phyloP scores from a whole-genome alignment of 2,113 vertebrate genomes.

The Antennarius striatus region DNA sequence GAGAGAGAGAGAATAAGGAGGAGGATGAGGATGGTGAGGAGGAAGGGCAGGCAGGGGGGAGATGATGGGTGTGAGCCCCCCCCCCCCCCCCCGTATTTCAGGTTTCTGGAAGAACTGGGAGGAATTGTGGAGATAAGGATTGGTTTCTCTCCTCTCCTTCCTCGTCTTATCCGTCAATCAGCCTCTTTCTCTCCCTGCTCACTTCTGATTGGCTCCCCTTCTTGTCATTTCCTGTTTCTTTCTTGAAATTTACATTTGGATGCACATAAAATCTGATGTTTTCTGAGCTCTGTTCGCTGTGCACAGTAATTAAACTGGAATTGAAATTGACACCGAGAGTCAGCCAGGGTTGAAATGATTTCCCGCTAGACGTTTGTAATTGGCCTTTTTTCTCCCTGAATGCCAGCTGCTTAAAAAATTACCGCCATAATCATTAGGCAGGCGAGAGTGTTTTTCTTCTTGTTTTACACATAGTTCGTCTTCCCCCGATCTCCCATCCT shows the following conservation, averaged over 20 bases:
- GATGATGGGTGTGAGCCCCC: slow-evolving; percentile 60
- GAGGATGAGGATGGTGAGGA: slow-evolving; percentile 2
- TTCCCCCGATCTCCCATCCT: slow-evolving; percentile 17
- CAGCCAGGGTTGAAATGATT: slow-evolving; percentile 54
- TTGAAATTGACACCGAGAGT: slow-evolving; percentile 49
- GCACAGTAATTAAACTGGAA: slow-evolving; percentile 51
- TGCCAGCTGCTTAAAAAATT: slow-evolving; percentile 56
- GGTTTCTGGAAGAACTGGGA: slow-evolving; percentile 39
- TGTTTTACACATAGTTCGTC: slow-evolving; percentile 26
- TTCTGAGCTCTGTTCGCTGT: slow-evolving; percentile 21
- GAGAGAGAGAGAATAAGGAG: slow-evolving; percentile 22
- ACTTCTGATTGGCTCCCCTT: slow-evolving; percentile 27
- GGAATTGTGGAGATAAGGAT: slow-evolving; percentile 41
- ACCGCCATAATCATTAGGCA: slow-evolving; percentile 32
- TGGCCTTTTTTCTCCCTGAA: slow-evolving; percentile 32
- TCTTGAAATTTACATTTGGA: slow-evolving; percentile 51
- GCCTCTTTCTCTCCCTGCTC: slow-evolving; percentile 8
- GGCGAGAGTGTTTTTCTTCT: slow-evolving; percentile 16
- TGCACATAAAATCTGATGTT: slow-evolving; percentile 26
- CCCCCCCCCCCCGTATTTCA: slow-evolving; percentile 39
- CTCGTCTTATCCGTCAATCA: slow-evolving; percentile 49
- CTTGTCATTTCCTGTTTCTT: slow-evolving; percentile 59
- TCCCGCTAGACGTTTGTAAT: slow-evolving; percentile 44
- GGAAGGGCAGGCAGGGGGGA: neutral
- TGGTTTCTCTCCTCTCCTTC: slow-evolving; percentile 9